phyloP scores from a whole-genome alignment of 2,113 vertebrate genomes.

The Equus quagga region DNA sequence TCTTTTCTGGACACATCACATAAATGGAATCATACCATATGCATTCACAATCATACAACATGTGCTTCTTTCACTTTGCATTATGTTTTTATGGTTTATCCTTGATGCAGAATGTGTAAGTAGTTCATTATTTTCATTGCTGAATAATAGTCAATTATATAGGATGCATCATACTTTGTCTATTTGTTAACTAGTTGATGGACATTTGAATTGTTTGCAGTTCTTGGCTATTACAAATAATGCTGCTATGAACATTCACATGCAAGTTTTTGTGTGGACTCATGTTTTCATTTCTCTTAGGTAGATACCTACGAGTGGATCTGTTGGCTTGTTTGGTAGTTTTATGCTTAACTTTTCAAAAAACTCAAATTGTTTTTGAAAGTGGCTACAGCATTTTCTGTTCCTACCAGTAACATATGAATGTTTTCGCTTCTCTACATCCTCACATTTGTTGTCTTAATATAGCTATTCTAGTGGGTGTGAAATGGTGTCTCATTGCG shows the following conservation, averaged over 20 bases:
- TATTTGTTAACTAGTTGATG: neutral
- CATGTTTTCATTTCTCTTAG: neutral
- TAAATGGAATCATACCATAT: neutral
- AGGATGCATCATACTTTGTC: neutral
- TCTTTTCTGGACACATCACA: neutral
- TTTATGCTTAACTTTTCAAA: conserved; percentile 21
- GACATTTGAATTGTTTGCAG: neutral
- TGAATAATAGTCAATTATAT: neutral
- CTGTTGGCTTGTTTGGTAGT: neutral
- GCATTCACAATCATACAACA: neutral
- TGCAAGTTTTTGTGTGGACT: neutral
- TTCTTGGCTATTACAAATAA: neutral
- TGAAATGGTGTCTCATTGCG: neutral
- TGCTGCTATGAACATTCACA: neutral
- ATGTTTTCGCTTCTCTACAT: neutral
- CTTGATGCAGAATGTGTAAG: neutral
- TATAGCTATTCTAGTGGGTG: neutral
- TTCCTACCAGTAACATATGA: neutral
- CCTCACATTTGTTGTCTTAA: neutral
- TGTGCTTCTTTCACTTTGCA: neutral
- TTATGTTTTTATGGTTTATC: neutral
- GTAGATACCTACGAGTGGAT: neutral
- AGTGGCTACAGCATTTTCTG: neutral
- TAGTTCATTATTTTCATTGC: neutral
- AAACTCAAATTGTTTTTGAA: neutral